phyloP scores from a whole-genome alignment of 92 coral and sea anemone species.

The Montipora capitata region DNA sequence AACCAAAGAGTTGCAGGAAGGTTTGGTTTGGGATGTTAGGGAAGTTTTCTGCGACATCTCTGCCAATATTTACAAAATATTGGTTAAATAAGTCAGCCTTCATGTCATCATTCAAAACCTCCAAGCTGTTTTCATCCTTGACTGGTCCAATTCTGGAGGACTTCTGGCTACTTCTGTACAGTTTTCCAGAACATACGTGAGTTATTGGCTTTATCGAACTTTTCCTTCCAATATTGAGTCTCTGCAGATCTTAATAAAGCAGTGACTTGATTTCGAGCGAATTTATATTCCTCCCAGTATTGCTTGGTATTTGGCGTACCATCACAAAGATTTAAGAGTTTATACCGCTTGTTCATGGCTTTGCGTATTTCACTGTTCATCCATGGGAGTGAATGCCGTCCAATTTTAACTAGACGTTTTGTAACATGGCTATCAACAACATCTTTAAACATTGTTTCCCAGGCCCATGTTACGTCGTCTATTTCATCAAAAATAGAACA shows the following conservation, averaged over 20 bases:
- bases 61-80: neutral
- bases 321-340: neutral
- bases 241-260: too few species aligned
- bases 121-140: slow-evolving; percentile 11
- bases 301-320: neutral
- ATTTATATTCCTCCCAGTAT: slow-evolving; percentile 8
- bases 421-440: slow-evolving; percentile 13
- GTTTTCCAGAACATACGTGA: too few species aligned
- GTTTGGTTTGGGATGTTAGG: neutral
- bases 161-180: neutral
- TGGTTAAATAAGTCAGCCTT: neutral
- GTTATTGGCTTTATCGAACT: too few species aligned
- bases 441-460: too few species aligned
- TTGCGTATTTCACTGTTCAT: slow-evolving; percentile 31
- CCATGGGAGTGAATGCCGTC: slow-evolving; percentile 7
- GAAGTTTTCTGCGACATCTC: too few species aligned
- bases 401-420: slow-evolving; percentile 21
- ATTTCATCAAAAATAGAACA: too few species aligned
- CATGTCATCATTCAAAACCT: slow-evolving; percentile 5
- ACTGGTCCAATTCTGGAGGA: slow-evolving; percentile 5
- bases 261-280: too few species aligned
- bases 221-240: too few species aligned
- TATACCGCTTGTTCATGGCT: slow-evolving; percentile 11
- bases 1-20: too few species aligned
- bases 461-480: too few species aligned